A percentile compares a stretch with the other conserved stretches of the same genome.
phyloP scores from a whole-genome alignment of 2,797 vertebrate genomes.

The Cynopterus sphinx region DNA sequence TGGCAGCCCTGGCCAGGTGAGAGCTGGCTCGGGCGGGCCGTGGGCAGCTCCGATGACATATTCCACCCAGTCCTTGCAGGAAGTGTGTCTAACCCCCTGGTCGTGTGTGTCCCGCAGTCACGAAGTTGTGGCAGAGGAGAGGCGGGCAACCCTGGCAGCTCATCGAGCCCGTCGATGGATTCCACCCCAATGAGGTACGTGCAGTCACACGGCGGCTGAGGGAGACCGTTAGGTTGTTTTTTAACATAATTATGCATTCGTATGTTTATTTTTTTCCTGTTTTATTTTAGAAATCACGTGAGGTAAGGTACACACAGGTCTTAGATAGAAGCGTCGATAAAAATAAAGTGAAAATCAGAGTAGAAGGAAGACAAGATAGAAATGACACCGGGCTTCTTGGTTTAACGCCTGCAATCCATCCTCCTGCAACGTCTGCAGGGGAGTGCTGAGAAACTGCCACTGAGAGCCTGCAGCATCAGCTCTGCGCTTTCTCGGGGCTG shows the following conservation, averaged over 20 bases:
- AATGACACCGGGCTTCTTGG: not conserved
- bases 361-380: not conserved
- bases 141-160: conserved; percentile 86
- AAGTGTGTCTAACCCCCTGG: not conserved
- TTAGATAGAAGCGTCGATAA: not conserved
- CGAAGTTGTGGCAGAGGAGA: conserved; percentile 78
- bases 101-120: conserved; percentile 69
- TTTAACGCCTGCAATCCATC: not conserved
- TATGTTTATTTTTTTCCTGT: not conserved
- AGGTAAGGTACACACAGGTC: not conserved
- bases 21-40: too few species aligned
- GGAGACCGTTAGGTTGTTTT: not conserved
- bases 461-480: not conserved
- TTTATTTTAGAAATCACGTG: not conserved
- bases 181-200: conserved; percentile 87
- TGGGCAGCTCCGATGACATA: accelerated
- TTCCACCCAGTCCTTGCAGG: accelerated
- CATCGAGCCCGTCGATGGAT: conserved; percentile 85
- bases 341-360: not conserved
- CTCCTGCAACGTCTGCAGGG: not conserved
- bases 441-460: not conserved
- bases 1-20: not conserved
- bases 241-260: not conserved
- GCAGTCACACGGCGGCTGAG: accelerated
- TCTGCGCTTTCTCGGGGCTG: not conserved